Evolutionary conservation across 1,140 invertebrate genomes (phyloP).

Genomic region (Condylostylus longicornis): DNA sequence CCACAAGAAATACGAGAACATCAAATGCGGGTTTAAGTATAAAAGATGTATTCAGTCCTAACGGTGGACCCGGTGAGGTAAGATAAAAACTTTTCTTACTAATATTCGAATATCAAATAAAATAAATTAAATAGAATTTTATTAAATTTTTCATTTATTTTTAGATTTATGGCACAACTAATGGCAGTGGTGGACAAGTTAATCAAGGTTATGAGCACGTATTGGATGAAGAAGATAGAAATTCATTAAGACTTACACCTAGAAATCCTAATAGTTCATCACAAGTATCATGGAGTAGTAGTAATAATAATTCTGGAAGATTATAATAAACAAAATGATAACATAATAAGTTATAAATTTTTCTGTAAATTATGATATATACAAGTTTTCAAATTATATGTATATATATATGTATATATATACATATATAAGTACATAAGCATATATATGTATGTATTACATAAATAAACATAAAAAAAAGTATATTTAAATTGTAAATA

Average conservation of each 20-base stretch:
- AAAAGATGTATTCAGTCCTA: slow-evolving; percentile 43
- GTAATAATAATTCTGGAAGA: slow-evolving; percentile 14
- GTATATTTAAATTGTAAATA: too few relatives aligned
- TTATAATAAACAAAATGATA: neutral
- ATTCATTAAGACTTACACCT: slow-evolving; percentile 40
- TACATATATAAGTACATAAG: too few relatives aligned
- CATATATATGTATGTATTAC: too few relatives aligned
- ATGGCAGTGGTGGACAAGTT: slow-evolving; percentile 36
- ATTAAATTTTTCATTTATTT: too few relatives aligned
- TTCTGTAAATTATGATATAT: too few relatives aligned
- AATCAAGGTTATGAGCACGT: slow-evolving; percentile 42
- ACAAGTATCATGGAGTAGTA: slow-evolving; percentile 28
- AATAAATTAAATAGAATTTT: too few relatives aligned
- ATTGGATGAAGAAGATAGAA: slow-evolving; percentile 39
- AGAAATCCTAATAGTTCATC: slow-evolving; percentile 31
- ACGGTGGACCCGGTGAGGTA: slow-evolving; percentile 31
- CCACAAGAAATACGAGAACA: slow-evolving; percentile 34
- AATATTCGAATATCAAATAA: too few relatives aligned
- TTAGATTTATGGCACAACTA: slow-evolving; percentile 26
- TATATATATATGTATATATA: too few relatives aligned
- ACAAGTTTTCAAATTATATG: too few relatives aligned
- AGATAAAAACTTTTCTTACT: neutral
- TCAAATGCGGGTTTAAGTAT: slow-evolving; percentile 44
- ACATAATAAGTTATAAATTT: too few relatives aligned
- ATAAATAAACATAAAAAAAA: too few relatives aligned